Conservation (phyloP, 2,888 invertebrate genomes). For the Sisyra nigra region DNA sequence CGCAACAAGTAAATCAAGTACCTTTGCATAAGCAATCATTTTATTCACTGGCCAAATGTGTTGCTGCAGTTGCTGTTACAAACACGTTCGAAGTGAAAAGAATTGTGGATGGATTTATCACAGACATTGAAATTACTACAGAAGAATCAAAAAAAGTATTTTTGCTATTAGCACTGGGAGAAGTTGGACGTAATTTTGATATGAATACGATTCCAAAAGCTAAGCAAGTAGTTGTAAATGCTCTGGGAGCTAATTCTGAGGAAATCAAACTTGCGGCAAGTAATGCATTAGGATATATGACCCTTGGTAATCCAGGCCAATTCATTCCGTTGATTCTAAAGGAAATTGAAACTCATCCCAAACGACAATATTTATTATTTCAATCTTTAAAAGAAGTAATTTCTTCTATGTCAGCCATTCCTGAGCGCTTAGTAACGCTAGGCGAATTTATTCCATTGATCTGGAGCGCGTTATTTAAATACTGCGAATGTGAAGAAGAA, state of each 20-base stretch:
- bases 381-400: conserved; percentile 97
- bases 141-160: conserved; percentile 79
- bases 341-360: conserved; percentile 88
- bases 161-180: conserved; percentile 86
- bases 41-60: conserved; percentile 92
- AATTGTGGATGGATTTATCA: conserved; percentile 47
- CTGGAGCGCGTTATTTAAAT: conserved; percentile 83
- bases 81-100: conserved; percentile 53
- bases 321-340: conserved; percentile 88
- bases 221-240: conserved; percentile 64
- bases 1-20: conserved; percentile 14
- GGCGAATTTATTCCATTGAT: conserved; percentile 74
- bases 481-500: conserved; percentile 94
- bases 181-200: conserved; percentile 90
- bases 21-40: conserved; percentile 54
- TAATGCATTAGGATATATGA: conserved; percentile 89
- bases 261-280: conserved; percentile 97
- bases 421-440: conserved; percentile 56
- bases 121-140: conserved; percentile 52
- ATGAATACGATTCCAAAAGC: conserved; percentile 58
- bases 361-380: conserved; percentile 84
- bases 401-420: conserved; percentile 61
- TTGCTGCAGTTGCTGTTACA: conserved; percentile 83
- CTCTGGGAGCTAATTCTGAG: conserved; percentile 83
- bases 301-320: conserved; percentile 84